Evolutionary conservation across 2,888 invertebrate species (phyloP).

Genomic region (Teleiodes luculella): DNA sequence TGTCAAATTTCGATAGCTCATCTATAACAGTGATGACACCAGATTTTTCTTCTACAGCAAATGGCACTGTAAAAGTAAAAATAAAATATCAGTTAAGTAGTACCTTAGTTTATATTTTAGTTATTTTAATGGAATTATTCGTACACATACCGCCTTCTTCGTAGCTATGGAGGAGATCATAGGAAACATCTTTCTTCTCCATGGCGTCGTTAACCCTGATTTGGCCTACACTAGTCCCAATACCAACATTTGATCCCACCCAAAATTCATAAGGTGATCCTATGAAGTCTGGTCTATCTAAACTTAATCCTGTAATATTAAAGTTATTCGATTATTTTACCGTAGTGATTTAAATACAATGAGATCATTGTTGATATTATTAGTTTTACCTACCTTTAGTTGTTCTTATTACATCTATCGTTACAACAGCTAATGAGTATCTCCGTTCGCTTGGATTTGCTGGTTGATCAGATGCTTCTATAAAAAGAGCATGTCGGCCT

Average conservation of each 20-base stretch:
- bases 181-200: conserved; percentile 82
- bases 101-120: background rate
- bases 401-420: conserved; percentile 83
- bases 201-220: conserved; percentile 86
- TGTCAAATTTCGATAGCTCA: conserved; percentile 82
- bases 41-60: conserved; percentile 92
- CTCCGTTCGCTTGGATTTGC: conserved; percentile 89
- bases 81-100: background rate
- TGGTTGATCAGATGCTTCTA: conserved; percentile 91
- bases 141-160: conserved; percentile 84
- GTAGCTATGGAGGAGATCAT: conserved; percentile 90
- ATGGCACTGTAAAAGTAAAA: conserved; percentile 84
- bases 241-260: conserved; percentile 91
- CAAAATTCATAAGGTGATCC: conserved; percentile 94
- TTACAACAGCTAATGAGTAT: conserved; percentile 90
- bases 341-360: too few relatives aligned
- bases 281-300: conserved; percentile 85
- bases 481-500: conserved; percentile 88
- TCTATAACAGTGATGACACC: conserved; percentile 93
- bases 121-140: too few relatives aligned
- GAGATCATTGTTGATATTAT: conserved; percentile 18
- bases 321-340: background rate
- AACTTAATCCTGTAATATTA: conserved; percentile 59
- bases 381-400: conserved; percentile 56
- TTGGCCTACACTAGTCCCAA: conserved; percentile 92